Evolutionary conservation across 2,797 vertebrate genomes (phyloP).

Genomic region (Notamacropus eugenii): DNA sequence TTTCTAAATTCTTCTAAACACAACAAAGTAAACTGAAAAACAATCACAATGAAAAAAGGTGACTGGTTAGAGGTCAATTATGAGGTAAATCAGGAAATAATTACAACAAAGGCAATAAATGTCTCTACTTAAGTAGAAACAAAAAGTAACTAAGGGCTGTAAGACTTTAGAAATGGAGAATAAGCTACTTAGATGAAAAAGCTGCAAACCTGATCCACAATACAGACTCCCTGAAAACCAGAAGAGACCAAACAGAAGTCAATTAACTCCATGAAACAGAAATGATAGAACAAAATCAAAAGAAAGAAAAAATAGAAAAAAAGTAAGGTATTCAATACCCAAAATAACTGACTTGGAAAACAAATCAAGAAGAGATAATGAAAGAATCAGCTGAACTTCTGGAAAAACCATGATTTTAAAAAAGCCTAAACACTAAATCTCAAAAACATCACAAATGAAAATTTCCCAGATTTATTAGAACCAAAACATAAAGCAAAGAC

Average conservation of each 20-base stretch:
- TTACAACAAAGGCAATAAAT: background rate
- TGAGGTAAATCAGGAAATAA: background rate
- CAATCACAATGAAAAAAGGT: background rate
- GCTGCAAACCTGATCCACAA: background rate
- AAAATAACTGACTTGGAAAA: background rate
- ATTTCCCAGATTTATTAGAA: background rate
- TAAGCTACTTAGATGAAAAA: background rate
- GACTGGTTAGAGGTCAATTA: background rate
- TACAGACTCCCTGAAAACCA: background rate
- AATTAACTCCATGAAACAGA: background rate
- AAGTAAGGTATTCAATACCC: background rate
- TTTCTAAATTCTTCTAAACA: background rate
- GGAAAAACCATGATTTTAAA: background rate
- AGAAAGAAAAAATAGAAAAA: background rate
- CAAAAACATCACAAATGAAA: background rate
- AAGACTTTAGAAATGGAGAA: background rate
- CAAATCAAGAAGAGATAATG: background rate
- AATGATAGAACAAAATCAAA: background rate
- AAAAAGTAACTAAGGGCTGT: background rate
- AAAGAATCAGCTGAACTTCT: background rate
- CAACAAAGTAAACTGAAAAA: background rate
- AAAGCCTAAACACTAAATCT: background rate
- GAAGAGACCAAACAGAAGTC: background rate
- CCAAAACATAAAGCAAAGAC: background rate
- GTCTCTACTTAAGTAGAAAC: background rate